A percentile compares a stretch with the other conserved stretches of the same genome.
These are phyloP conservation scores for Drosophila azteca DNA, from an alignment of 1,140 invertebrate species.

Conservation along the genomic window DNA sequence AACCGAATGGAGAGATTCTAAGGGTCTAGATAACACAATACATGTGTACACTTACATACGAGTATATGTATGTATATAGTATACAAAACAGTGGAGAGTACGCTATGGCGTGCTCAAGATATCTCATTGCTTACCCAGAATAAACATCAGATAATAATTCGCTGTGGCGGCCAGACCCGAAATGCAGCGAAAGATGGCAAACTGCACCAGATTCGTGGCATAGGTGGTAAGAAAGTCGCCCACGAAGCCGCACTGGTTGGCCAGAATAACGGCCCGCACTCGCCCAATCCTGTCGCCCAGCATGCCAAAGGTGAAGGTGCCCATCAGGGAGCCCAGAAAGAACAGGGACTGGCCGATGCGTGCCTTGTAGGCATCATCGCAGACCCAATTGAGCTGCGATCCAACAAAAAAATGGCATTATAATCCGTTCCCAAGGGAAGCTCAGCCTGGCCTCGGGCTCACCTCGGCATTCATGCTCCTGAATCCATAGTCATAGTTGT, in stretches of 20 bases:
- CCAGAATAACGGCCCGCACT: constrained; percentile 85
- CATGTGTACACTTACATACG: neutral
- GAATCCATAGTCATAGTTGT: constrained; percentile 84
- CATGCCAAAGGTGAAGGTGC: constrained; percentile 85
- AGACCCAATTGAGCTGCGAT: constrained; percentile 86
- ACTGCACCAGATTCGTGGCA: constrained; percentile 83
- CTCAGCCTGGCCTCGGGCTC: neutral
- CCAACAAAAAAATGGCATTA: neutral
- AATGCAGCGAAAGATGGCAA: constrained; percentile 85
- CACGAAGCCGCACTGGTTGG: constrained; percentile 84
- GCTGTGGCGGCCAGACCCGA: constrained; percentile 86
- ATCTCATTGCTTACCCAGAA: constrained; percentile 84
- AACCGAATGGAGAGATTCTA: too few relatives aligned
- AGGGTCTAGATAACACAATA: neutral
- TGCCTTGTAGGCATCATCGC: constrained; percentile 85
- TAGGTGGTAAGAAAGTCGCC: constrained; percentile 85
- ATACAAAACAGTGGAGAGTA: neutral
- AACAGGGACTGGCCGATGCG: constrained; percentile 85
- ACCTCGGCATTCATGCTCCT: constrained; percentile 86
- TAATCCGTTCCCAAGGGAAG: neutral
- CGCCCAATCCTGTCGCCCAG: constrained; percentile 85
- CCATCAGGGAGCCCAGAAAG: constrained; percentile 86
- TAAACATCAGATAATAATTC: constrained; percentile 87
- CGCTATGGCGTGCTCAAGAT: constrained; percentile 27
- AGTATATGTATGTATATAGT: too few relatives aligned